Percentiles rank a stretch among this genome's conserved stretches.
Evolutionary conservation across 2,797 vertebrate genomes (phyloP).

Genomic region (Hydrolagus colliei): DNA sequence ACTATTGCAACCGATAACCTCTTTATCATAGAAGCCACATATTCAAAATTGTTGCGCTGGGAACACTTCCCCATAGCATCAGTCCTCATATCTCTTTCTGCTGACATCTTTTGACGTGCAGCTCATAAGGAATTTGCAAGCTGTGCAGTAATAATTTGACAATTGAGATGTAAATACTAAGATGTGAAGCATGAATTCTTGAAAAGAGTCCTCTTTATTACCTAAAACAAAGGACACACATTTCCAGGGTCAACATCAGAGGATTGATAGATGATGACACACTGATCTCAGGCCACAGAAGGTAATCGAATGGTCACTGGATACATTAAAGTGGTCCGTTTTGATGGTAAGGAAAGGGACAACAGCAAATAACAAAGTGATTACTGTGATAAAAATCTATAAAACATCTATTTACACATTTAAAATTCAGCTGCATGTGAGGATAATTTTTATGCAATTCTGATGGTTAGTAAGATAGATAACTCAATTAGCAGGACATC

Average conservation of each 20-base stretch:
- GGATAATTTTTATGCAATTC: constrained; percentile 98
- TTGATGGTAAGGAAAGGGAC: constrained; percentile 36
- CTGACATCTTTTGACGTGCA: constrained; percentile 39
- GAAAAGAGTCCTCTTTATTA: constrained; percentile 54
- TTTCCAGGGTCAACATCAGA: constrained; percentile 50
- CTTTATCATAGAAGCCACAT: constrained; percentile 48
- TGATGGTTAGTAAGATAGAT: constrained; percentile 96
- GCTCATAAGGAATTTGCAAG: constrained; percentile 39
- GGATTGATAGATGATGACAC: constrained; percentile 50
- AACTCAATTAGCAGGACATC: constrained; percentile 97
- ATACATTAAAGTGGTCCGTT: constrained; percentile 33
- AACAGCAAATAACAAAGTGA: constrained; percentile 33
- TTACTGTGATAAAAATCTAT: constrained; percentile 80
- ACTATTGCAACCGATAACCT: constrained; percentile 42
- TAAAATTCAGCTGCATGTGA: constrained; percentile 97
- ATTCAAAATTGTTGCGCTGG: constrained; percentile 45
- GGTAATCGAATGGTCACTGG: constrained; percentile 55
- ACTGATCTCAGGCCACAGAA: constrained; percentile 51
- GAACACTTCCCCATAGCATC: constrained; percentile 40
- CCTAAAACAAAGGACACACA: constrained; percentile 49
- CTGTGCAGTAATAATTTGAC: constrained; percentile 48
- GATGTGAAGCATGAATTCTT: constrained; percentile 44
- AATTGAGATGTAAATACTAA: constrained; percentile 56
- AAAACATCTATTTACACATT: constrained; percentile 75
- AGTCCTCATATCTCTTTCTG: constrained; percentile 40